Percentiles rank a stretch among this genome's conserved stretches.
Evolutionary conservation across 2,797 vertebrate genomes (phyloP).

Genomic region (Melanotaenia trifasciata): DNA sequence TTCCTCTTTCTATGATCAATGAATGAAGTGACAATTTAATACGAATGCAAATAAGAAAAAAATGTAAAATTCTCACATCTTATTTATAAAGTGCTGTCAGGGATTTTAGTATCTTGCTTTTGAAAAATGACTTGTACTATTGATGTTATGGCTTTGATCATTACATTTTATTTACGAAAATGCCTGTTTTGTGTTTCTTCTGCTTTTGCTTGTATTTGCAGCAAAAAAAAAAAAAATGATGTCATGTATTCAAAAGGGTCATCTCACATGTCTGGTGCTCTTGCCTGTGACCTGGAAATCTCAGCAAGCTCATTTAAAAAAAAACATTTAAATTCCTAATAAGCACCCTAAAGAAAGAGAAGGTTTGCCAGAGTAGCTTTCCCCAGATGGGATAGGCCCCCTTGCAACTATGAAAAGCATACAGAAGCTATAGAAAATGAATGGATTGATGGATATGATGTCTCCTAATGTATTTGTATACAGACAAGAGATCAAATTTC

Average conservation of each 20-base stretch:
- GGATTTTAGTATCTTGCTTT: neutral
- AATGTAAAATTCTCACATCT: neutral
- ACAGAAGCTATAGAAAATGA: too few species aligned
- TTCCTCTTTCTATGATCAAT: neutral
- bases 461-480: too few species aligned
- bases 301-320: neutral
- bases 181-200: neutral
- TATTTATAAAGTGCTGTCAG: neutral
- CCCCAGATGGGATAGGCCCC: neutral
- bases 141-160: neutral
- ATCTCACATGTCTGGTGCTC: neutral
- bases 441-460: too few species aligned
- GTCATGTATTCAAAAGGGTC: neutral
- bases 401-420: too few species aligned
- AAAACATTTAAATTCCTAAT: conserved; percentile 5
- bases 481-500: too few species aligned
- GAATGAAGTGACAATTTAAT: neutral
- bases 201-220: neutral
- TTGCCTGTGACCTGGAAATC: conserved; percentile 9
- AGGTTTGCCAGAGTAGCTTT: neutral
- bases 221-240: too few species aligned
- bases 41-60: neutral
- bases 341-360: neutral
- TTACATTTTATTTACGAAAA: neutral
- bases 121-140: neutral